Base-by-base conservation (phyloP, 1,140 invertebrate genomes). In the Drosophila kanapiae region DNA sequence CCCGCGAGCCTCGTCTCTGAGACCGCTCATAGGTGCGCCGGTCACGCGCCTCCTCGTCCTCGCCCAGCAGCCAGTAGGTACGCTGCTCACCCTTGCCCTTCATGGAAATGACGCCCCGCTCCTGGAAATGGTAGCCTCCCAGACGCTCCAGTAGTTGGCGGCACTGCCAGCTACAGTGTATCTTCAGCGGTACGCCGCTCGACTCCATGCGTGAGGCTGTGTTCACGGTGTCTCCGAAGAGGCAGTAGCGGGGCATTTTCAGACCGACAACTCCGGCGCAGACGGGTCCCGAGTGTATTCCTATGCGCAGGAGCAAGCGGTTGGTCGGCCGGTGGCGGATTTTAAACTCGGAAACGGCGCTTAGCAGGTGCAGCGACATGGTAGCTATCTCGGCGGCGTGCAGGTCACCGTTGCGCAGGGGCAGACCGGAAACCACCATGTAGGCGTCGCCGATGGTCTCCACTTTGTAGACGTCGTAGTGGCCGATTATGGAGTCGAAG, bases 161-260 rank as follows among this genome's bases (percentile, higher is more conserved):
- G 72, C 96, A 97, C 75, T 96, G 95, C 43, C 93, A 93, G 71
- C 97, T 98, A 80, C 97, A 97, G 93, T 98, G 97, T 59, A 98
- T 98, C 90, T 96, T 96, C 27, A 98, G 93, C 8, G 97, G 97
- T 95, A 95, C 94, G 37, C 97, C 97, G 38, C 96, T 98, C 0
- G 97, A 98, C 94, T 99, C 98, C 98, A 99, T 98, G 54, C 98
- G 94, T 27, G 97, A 98, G 0, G 98, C 97, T 0, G 97, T 98
- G 92, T 99, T 99, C 6, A 99, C 96, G 0, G 98, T 98, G 91
- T 99, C 98, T 0, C 98, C 98, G 92, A 98, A 98, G 7, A 99
- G 94, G 92, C 98, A 99, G 92, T 99, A 99, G 16, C 98, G 94
- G 0, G 98, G 98, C 98, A 99, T 99, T 47, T 98, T 99, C 4